Evolutionary conservation across 1,140 invertebrate species (phyloP).

Genomic region (Drosophila busckii): DNA sequence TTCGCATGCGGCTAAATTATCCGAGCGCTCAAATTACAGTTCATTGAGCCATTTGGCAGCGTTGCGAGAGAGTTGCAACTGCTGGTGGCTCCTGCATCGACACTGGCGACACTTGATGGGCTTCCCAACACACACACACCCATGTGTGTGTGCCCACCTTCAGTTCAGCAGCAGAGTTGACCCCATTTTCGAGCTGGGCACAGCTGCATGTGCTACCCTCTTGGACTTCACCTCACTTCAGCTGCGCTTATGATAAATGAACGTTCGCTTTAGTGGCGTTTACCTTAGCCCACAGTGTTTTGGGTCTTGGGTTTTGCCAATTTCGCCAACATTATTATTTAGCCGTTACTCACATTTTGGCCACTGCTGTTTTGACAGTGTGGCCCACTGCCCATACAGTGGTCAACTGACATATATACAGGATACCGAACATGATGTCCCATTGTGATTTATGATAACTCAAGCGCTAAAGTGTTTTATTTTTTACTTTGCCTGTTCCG

Average conservation of each 20-base stretch:
- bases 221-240: not conserved
- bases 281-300: conserved; percentile 16
- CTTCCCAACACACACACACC: no score
- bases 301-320: conserved; percentile 11
- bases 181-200: conserved; percentile 19
- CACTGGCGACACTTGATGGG: conserved; percentile 40
- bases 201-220: conserved; percentile 15
- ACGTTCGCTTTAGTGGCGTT: conserved; percentile 30
- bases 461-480: conserved; percentile 71
- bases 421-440: conserved; percentile 53
- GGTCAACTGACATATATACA: conserved; percentile 21
- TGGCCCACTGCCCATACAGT: conserved; percentile 15
- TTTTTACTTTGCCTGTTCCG: conserved; percentile 14
- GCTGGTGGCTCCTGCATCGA: not conserved
- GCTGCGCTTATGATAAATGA: conserved; percentile 41
- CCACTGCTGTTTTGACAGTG: conserved; percentile 68
- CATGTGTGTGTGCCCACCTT: conserved; percentile 17
- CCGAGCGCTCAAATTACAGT: conserved; percentile 67
- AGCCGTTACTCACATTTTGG: conserved; percentile 73
- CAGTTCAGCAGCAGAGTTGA: no score
- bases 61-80: conserved; percentile 12
- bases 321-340: conserved; percentile 70
- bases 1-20: conserved; percentile 44
- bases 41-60: conserved; percentile 67
- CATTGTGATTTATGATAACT: conserved; percentile 67